These are phyloP conservation scores for Botrylloides violaceus DNA, from an alignment of 23 tunicate species.

Conservation along the genomic window DNA sequence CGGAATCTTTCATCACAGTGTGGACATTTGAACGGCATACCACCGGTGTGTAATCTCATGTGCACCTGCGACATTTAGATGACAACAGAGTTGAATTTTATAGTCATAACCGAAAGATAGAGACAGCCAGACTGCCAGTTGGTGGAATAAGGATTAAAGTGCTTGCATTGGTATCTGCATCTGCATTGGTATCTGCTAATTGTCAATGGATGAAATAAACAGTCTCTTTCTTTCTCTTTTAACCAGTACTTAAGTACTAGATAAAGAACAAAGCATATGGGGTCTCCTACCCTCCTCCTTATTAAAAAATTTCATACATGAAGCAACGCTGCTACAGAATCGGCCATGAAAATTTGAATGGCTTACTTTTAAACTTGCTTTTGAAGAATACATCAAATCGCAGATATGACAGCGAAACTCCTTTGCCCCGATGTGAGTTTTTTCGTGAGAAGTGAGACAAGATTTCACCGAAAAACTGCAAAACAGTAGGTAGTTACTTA, in stretches of 20 bases:
- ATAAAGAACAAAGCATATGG: too few relatives aligned
- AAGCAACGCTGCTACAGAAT: not conserved
- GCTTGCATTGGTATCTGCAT: too few relatives aligned
- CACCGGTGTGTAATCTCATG: constrained; percentile 89
- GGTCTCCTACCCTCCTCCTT: too few relatives aligned
- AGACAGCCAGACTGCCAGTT: too few relatives aligned
- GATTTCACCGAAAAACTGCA: constrained; percentile 73
- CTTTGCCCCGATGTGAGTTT: constrained; percentile 38
- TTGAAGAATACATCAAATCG: constrained; percentile 66
- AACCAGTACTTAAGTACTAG: too few relatives aligned
- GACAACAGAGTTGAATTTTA: too few relatives aligned
- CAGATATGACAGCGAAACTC: constrained; percentile 91
- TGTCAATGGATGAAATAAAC: too few relatives aligned
- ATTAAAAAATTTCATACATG: too few relatives aligned
- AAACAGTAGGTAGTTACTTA: not conserved
- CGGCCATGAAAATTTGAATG: not conserved
- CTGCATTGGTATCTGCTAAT: too few relatives aligned
- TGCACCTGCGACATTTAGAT: constrained; percentile 77
- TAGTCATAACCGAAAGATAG: too few relatives aligned
- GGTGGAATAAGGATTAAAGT: too few relatives aligned
- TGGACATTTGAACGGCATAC: constrained; percentile 81
- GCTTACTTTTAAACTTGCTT: constrained; percentile 62
- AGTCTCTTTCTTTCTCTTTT: too few relatives aligned
- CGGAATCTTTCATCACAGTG: constrained; percentile 54
- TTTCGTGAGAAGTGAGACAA: constrained; percentile 36